A percentile compares a stretch with the other conserved stretches of the same genome.
Evolutionary conservation across 2,797 vertebrate species (phyloP).

Genomic region (Luscinia megarhynchos): DNA sequence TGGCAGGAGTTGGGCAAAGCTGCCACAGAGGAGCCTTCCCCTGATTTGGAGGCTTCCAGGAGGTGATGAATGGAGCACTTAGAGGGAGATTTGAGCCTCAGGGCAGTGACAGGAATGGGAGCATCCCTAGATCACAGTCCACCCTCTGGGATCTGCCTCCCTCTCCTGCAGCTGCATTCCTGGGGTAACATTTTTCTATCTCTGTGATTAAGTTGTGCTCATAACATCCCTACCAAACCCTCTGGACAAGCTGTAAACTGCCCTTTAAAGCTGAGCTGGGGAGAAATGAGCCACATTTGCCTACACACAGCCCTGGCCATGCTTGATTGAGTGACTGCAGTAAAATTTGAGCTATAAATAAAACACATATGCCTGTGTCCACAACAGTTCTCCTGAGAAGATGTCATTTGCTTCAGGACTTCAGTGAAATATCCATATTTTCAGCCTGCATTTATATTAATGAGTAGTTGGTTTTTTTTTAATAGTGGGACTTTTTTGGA

Average conservation of each 20-base stretch:
- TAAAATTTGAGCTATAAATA: conserved; percentile 61
- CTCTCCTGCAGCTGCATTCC: not conserved
- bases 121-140: not conserved
- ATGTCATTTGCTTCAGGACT: not conserved
- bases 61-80: not conserved
- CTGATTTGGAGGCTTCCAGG: not conserved
- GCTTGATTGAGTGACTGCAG: conserved; percentile 24
- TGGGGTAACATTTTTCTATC: not conserved
- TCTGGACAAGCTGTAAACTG: conserved; percentile 6
- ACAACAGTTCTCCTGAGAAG: not conserved
- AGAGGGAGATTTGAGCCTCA: not conserved
- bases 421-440: not conserved
- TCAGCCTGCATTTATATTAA: not conserved
- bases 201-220: not conserved
- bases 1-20: not conserved
- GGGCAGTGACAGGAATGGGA: not conserved
- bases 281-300: conserved; percentile 9
- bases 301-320: not conserved
- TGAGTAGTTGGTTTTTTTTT: rapidly evolving
- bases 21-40: not conserved
- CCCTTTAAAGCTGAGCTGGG: conserved; percentile 25
- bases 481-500: rapidly evolving
- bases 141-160: not conserved
- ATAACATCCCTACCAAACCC: not conserved
- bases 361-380: conserved; percentile 8